Base-by-base conservation (phyloP, 1,140 invertebrate genomes). In the Limonius californicus region DNA sequence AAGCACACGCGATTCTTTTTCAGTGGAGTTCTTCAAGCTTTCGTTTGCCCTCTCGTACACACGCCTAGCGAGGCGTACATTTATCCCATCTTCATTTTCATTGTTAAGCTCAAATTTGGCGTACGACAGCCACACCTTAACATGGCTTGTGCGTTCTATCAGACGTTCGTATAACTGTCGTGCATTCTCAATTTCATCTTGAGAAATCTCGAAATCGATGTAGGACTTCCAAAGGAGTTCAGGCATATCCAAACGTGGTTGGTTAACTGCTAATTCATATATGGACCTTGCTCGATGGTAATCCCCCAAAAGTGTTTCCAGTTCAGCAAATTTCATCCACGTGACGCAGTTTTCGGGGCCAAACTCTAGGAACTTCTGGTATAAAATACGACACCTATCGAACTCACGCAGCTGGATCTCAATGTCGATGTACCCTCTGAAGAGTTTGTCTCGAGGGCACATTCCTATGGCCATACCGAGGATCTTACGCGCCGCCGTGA, bases 71-170 rank as follows among this genome's bases (percentile, higher is more conserved):
- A 90, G 79, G 0, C 81, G 77, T 14, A 91, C 74, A 71, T 86
- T 86, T 14, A 87, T 76, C 32, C 83, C 85, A 12, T 85, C 83
- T 53, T 90, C 88, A 43, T 76, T 74, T 55, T 84, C 84, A 70
- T 89, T 85, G 57, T 85, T 84, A 54, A 95, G 80, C 79, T 99
- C 96, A 81, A 98, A 99, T 75, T 95, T 93, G 1, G 95, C 94
- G 80, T 91, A 99, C 59, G 95, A 97, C 66, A 99, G 88, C 97
- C 97, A 99, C 0, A 99, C 95, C 85, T 99, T 99, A 0, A 99
- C 95, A 80, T 99, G 97, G 39, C 93, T 86, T 0, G 98, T 99
- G 70, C 94, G 86, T 76, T 98, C 89, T 32, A 99, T 79, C n/a
- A 99, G 80, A 70, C 92, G 84, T 78, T 97, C 91, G 77, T 98